A percentile compares a stretch with the other conserved stretches of the same genome.
phyloP scores from a whole-genome alignment of 1,140 invertebrate genomes.

The Heliconius himera region DNA sequence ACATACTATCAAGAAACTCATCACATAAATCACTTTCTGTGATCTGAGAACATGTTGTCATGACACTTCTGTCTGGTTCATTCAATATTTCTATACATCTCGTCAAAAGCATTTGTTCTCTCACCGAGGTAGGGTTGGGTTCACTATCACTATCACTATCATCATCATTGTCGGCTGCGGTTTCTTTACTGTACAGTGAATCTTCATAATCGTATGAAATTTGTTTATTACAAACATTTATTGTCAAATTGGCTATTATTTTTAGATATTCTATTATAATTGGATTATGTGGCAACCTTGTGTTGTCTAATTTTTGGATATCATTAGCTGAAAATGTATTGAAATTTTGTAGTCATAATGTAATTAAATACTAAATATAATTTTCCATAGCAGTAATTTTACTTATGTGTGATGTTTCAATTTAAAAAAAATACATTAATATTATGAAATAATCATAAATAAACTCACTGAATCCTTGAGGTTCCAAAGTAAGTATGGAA shows the following conservation, averaged over 20 bases:
- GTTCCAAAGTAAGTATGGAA: conserved; percentile 86
- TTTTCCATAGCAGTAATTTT: too few relatives aligned
- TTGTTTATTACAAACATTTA: conserved; percentile 76
- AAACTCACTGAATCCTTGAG: conserved; percentile 83
- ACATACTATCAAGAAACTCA: conserved; percentile 85
- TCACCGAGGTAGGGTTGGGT: conserved; percentile 61
- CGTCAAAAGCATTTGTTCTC: conserved; percentile 68
- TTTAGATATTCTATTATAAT: conserved; percentile 70
- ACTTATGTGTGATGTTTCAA: too few relatives aligned
- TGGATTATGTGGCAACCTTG: conserved; percentile 66
- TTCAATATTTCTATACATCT: conserved; percentile 83
- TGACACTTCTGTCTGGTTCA: conserved; percentile 82
- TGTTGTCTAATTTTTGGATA: conserved; percentile 57
- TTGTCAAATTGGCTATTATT: conserved; percentile 73
- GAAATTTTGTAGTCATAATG: background rate
- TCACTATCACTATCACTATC: conserved; percentile 80
- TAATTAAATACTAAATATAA: too few relatives aligned
- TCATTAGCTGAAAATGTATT: conserved; percentile 59
- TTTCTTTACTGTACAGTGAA: conserved; percentile 76
- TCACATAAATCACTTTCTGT: conserved; percentile 84
- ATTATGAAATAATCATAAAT: conserved; percentile 21
- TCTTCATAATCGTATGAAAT: conserved; percentile 72
- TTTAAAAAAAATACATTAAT: background rate
- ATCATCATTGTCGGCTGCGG: conserved; percentile 76
- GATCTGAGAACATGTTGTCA: conserved; percentile 83